phyloP scores from a whole-genome alignment of 2,797 vertebrate genomes.

The Poeciliopsis infans region DNA sequence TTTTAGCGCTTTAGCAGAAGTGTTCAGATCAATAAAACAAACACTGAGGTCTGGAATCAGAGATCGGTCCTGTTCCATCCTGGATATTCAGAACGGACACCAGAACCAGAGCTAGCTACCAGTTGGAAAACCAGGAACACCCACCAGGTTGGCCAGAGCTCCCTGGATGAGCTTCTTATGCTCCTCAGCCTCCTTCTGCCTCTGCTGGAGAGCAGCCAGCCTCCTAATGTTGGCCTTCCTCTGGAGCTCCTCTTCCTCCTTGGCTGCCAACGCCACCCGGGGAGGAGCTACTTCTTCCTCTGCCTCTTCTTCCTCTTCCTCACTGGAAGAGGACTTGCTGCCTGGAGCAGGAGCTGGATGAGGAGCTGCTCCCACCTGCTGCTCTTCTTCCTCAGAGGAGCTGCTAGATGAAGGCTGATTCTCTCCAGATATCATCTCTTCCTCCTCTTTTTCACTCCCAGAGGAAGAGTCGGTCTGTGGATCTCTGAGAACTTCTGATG shows the following conservation, averaged over 20 bases:
- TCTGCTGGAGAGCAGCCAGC: constrained; percentile 88
- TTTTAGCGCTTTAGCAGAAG: too few species aligned
- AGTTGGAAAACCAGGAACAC: constrained; percentile 27
- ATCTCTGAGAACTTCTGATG: background rate
- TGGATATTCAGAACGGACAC: background rate
- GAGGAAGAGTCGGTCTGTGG: constrained; percentile 21
- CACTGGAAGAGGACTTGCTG: constrained; percentile 2
- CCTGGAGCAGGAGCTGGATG: constrained; percentile 20
- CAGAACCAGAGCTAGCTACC: background rate
- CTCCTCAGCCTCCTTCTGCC: constrained; percentile 82
- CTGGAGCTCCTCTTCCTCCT: constrained; percentile 67
- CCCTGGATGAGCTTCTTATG: constrained; percentile 90
- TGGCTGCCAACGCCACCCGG: constrained; percentile 2
- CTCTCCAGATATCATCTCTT: constrained; percentile 13
- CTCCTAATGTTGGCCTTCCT: constrained; percentile 88
- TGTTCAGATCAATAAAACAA: background rate
- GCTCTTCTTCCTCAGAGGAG: constrained; percentile 40
- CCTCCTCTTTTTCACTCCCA: constrained; percentile 25
- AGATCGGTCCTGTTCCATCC: background rate
- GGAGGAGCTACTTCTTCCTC: constrained; percentile 6
- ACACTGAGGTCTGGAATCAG: background rate
- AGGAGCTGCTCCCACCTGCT: background rate
- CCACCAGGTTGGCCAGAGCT: constrained; percentile 89
- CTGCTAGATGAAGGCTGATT: constrained; percentile 32
- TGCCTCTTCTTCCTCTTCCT: constrained; percentile 15